Conservation (phyloP, 2,797 vertebrate species). For the Artibeus lituratus region DNA sequence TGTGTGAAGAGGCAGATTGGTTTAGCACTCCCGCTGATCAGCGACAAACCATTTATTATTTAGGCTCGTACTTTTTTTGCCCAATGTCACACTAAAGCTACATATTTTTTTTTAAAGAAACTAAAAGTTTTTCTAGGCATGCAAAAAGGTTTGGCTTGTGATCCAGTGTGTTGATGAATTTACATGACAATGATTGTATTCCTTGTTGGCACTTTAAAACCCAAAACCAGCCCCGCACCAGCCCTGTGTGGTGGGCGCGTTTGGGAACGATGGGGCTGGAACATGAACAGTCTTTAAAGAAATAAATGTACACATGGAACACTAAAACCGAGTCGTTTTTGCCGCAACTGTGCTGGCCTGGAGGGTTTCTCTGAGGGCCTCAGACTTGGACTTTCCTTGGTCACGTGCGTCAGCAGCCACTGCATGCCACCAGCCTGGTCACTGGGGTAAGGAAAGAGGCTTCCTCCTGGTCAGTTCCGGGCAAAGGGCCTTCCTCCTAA, state of each 20-base stretch:
- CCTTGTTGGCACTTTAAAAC: constrained; percentile 31
- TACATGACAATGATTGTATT: background rate
- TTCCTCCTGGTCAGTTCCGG: background rate
- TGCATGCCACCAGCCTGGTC: rapidly evolving
- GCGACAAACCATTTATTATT: background rate
- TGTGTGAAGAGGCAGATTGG: background rate
- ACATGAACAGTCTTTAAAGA: background rate
- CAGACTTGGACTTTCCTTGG: rapidly evolving
- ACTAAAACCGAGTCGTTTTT: constrained; percentile 27
- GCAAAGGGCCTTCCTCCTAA: background rate
- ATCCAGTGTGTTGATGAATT: background rate
- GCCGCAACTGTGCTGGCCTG: background rate
- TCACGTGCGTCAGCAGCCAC: rapidly evolving
- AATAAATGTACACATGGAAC: constrained; percentile 68
- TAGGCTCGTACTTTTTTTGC: background rate
- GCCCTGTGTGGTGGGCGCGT: constrained; percentile 19
- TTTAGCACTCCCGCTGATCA: background rate
- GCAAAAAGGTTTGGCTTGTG: background rate
- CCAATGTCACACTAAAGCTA: background rate
- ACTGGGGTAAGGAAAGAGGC: background rate
- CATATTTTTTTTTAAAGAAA: background rate
- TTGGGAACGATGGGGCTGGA: constrained; percentile 9
- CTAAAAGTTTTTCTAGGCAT: constrained; percentile 6
- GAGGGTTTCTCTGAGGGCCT: background rate
- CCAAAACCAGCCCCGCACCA: background rate